These are phyloP conservation scores for Pseudomyrmex sp. DNA, from an alignment of 1,140 invertebrate genomes.

Conservation along the genomic window DNA sequence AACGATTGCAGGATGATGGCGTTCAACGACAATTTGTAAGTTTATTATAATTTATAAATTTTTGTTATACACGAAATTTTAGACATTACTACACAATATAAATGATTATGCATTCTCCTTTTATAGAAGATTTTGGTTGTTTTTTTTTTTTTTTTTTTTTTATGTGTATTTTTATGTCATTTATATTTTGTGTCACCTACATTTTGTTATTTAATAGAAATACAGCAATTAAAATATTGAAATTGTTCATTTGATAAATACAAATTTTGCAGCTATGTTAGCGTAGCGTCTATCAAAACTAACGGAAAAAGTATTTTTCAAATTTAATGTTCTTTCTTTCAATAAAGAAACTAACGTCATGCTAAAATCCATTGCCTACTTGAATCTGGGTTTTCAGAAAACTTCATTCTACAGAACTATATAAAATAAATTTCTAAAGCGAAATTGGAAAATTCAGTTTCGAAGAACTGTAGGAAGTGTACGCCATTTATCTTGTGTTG, in stretches of 20 bases:
- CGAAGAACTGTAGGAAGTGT: background rate
- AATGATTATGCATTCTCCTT: background rate
- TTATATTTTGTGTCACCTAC: no score
- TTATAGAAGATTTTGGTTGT: background rate
- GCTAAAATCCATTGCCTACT: background rate
- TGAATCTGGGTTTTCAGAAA: background rate
- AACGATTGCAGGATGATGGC: background rate
- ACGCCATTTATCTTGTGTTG: background rate
- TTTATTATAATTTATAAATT: background rate
- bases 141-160: no score
- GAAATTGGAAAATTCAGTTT: background rate
- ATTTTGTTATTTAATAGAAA: no score
- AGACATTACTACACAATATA: background rate
- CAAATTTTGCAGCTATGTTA: background rate
- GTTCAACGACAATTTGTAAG: conserved; percentile 1
- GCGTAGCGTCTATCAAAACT: background rate
- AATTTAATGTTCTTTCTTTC: background rate
- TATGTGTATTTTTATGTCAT: no score
- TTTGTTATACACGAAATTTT: background rate
- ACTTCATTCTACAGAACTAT: background rate
- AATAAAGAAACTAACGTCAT: background rate
- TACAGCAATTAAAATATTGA: no score
- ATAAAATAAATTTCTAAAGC: background rate
- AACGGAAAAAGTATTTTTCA: background rate
- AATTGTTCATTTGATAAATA: background rate